Base-by-base conservation (phyloP, 2,888 invertebrate species). In the Conistra vaccinii region DNA sequence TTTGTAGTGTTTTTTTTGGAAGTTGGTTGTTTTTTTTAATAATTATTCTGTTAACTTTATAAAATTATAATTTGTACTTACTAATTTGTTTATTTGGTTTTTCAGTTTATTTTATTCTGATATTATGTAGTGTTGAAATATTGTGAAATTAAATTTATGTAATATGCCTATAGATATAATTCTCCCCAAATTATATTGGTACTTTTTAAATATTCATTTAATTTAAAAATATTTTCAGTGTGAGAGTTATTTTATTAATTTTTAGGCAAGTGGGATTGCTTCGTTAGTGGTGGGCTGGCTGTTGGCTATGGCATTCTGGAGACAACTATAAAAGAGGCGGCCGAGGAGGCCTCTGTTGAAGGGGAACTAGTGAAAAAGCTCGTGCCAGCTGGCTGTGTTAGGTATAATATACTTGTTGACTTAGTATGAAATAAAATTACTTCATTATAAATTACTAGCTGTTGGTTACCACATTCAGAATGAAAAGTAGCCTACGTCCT, bases 261-360 rank as follows among this genome's bases (percentile, higher is more conserved):
- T 88, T 90, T 66, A 97, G 97, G 98, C 58, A 98, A 98, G 95
- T 98, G 99, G 98, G 99, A 99, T 93, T 99, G 99, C 92, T 99
- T 99, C 98, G 99, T 99, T 57, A 98, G 99, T 85, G 99, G 99
- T 70, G 99, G 99, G 6, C 93, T 99, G 69, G 98, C 98, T 42
- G 98, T 98, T 61, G 99, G 99, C 26, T 98, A 98, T 94, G 98
- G 98, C 63, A 98, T 99, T 78, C 96, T 98, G 88, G 98, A 99
- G 95, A 99, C 99, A 69, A 98, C 98, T 53, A 97, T 98, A 86
- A 99, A 99, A 93, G 99, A 99, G 94, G 99, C 99, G 9, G 98
- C 98, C 86, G 99, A 99, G 93, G 99, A 99, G 93, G 99, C 99
- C 39, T 98, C 98, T 57, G 98, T 99, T 89, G 98, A 98, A 85